Percentiles rank a stretch among this genome's conserved stretches.
These are phyloP conservation scores for Chloebia gouldiae DNA, from an alignment of 2,113 vertebrate species.

Conservation along the genomic window DNA sequence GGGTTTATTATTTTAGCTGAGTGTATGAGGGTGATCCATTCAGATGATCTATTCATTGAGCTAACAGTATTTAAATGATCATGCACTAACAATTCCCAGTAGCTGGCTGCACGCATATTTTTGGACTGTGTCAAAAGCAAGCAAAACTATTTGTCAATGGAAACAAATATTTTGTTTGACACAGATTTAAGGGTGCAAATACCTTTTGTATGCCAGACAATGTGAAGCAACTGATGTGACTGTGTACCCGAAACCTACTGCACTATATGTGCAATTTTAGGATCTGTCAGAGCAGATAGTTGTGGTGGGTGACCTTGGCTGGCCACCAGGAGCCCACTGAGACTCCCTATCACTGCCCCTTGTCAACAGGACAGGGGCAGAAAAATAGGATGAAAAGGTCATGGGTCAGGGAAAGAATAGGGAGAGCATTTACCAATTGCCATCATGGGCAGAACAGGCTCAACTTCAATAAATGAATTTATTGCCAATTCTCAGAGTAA, in stretches of 20 bases:
- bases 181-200: background rate
- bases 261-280: rapidly evolving
- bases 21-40: background rate
- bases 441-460: background rate
- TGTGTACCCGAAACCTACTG: background rate
- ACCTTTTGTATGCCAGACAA: background rate
- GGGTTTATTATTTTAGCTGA: background rate
- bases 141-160: background rate
- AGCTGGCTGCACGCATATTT: background rate
- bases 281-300: rapidly evolving
- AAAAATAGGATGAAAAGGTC: background rate
- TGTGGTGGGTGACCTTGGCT: background rate
- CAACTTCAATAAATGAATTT: background rate
- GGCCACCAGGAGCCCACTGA: background rate
- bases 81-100: background rate
- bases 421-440: background rate
- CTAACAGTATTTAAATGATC: background rate
- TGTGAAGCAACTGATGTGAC: background rate
- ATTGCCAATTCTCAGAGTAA: background rate
- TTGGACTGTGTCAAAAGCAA: background rate
- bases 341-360: background rate
- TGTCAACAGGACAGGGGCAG: background rate
- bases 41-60: background rate
- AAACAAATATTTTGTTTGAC: background rate
- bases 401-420: background rate